These are phyloP conservation scores for Eonycteris spelaea DNA, from an alignment of 2,113 vertebrate genomes.

Conservation along the genomic window DNA sequence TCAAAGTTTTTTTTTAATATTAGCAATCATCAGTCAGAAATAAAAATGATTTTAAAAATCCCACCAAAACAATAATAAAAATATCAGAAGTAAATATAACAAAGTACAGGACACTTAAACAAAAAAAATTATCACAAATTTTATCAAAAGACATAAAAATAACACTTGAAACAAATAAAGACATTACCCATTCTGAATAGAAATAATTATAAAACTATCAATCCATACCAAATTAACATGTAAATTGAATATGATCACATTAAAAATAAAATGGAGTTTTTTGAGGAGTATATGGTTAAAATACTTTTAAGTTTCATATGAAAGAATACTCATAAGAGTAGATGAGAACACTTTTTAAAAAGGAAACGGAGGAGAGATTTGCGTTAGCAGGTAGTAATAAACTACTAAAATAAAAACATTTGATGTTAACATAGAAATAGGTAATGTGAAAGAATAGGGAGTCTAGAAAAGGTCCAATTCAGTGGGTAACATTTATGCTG, in stretches of 20 bases:
- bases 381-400: background rate
- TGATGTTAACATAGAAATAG: background rate
- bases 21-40: background rate
- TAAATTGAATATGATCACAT: slow-evolving; percentile 16
- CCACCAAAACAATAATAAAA: background rate
- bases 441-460: background rate
- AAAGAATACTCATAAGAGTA: background rate
- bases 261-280: background rate
- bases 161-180: background rate
- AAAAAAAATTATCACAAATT: background rate
- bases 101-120: background rate
- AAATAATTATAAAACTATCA: background rate
- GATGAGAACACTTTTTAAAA: background rate
- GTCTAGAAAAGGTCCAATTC: background rate
- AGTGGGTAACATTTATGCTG: background rate
- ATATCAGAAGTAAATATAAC: background rate
- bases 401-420: background rate
- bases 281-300: background rate
- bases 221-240: background rate
- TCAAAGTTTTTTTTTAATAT: background rate
- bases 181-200: background rate
- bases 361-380: background rate
- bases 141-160: background rate
- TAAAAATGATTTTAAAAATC: background rate
- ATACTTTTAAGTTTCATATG: background rate